Percentiles rank a stretch among this genome's conserved stretches.
Conservation (phyloP, 2,113 vertebrate species). For the Neolamprologus hecqui region DNA sequence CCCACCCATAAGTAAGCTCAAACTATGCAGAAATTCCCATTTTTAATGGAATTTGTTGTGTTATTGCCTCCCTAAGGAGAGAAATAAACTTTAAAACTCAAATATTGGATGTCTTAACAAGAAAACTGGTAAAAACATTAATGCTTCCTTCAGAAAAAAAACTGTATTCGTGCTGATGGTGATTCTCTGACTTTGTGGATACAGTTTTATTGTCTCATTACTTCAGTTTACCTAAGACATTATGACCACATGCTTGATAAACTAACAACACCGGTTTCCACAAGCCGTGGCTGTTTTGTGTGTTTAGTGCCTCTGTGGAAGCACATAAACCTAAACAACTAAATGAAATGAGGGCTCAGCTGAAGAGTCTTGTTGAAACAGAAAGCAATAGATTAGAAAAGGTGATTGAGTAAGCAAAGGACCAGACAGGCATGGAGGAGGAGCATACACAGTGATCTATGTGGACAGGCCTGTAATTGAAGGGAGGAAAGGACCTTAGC, state of each 20-base stretch:
- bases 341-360: background rate
- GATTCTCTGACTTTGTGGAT: background rate
- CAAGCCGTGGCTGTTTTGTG: background rate
- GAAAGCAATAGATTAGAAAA: background rate
- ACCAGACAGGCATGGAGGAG: background rate
- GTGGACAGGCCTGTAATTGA: slow-evolving; percentile 55
- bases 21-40: background rate
- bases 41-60: background rate
- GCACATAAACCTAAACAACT: background rate
- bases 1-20: background rate
- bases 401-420: slow-evolving; percentile 8
- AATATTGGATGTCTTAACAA: background rate
- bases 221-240: background rate
- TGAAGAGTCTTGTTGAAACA: background rate
- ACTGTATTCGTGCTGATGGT: background rate
- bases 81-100: background rate
- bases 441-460: slow-evolving; percentile 26
- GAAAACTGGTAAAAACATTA: background rate
- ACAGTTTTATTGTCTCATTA: background rate
- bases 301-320: background rate
- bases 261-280: background rate
- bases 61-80: background rate
- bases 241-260: background rate
- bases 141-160: background rate
- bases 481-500: slow-evolving; percentile 39